A percentile compares a stretch with the other conserved stretches of the same genome.
phyloP scores from a whole-genome alignment of 2,797 vertebrate genomes.

The Lacerta viridis region DNA sequence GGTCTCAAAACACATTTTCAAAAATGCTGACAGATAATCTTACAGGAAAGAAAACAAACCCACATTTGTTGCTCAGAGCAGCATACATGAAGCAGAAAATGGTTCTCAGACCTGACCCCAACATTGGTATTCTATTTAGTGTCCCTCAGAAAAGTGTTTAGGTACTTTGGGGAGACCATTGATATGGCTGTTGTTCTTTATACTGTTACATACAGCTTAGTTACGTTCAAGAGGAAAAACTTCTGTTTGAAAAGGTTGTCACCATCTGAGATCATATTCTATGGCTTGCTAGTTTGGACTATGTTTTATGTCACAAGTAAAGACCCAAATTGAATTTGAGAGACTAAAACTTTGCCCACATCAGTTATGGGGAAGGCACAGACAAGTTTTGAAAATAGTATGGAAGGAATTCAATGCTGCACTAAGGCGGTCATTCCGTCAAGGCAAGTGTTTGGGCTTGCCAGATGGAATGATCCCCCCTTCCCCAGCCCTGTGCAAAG shows the following conservation, averaged over 20 bases:
- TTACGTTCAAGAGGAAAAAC: background rate
- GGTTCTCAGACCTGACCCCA: background rate
- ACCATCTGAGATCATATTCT: background rate
- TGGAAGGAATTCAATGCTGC: too few relatives aligned
- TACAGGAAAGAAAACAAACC: rapidly evolving
- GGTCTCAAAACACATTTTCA: background rate
- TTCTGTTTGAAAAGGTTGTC: background rate
- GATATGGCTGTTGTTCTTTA: background rate
- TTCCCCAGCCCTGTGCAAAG: too few relatives aligned
- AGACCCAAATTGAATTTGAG: background rate
- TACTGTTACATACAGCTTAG: background rate
- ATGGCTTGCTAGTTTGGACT: background rate
- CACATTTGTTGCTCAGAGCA: background rate
- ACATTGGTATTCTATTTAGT: background rate
- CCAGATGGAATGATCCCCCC: too few relatives aligned
- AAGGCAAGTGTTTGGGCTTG: too few relatives aligned
- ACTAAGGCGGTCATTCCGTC: too few relatives aligned
- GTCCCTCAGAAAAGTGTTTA: background rate
- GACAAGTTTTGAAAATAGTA: background rate
- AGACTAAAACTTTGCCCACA: background rate
- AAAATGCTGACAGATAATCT: conserved; percentile 7
- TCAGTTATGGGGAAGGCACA: background rate
- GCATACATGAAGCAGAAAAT: background rate
- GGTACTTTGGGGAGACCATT: background rate
- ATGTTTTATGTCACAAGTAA: background rate